phyloP scores from a whole-genome alignment of 2,113 vertebrate genomes.

The Suricata suricatta region DNA sequence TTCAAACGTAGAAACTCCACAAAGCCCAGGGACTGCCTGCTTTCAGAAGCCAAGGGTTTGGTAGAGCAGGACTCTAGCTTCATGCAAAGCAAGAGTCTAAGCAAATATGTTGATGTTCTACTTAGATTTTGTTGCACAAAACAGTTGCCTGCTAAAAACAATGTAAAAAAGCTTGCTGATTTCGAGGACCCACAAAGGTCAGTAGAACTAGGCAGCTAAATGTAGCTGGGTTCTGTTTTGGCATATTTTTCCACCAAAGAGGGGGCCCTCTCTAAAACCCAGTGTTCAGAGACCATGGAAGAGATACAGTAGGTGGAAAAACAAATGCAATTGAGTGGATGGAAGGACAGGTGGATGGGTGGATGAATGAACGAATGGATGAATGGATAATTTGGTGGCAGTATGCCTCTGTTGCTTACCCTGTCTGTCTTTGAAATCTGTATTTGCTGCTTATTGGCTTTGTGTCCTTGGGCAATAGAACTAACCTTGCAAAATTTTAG shows the following conservation, averaged over 20 bases:
- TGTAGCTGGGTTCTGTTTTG: neutral
- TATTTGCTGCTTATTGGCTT: neutral
- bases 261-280: neutral
- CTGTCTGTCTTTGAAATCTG: neutral
- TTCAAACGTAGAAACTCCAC: neutral
- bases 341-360: neutral
- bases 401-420: neutral
- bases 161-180: neutral
- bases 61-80: neutral
- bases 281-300: neutral
- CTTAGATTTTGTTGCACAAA: neutral
- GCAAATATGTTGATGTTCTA: neutral
- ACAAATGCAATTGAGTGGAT: neutral
- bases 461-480: neutral
- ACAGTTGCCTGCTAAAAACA: neutral
- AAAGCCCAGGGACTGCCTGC: neutral
- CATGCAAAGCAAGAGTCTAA: neutral
- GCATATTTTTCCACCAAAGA: neutral
- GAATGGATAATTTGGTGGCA: neutral
- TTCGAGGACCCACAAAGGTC: neutral
- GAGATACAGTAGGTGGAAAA: neutral
- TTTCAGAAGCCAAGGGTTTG: neutral
- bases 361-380: too few species aligned
- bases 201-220: neutral
- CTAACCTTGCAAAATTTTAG: neutral